Evolutionary conservation across 2,113 vertebrate genomes (phyloP), one percentile per base, ranked within the genome.

Genomic region (Nothobranchius furzeri): DNA sequence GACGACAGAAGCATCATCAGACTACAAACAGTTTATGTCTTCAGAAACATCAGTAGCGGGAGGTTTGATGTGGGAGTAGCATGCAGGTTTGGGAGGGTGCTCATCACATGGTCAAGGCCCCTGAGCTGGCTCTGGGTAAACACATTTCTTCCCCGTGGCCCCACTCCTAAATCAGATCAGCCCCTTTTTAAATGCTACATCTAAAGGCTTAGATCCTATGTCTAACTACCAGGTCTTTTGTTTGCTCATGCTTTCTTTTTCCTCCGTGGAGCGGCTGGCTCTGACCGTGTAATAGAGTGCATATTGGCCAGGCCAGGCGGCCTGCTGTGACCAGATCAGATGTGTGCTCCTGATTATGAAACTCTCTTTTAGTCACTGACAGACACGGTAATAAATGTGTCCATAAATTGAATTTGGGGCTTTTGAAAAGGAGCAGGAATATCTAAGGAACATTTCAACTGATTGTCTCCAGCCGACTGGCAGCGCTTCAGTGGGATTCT

Each of bases 341-440:
- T 88, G 93, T 95, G 95, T 95, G 93, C 94, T 95, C 93, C 94
- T 94, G 95, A 97, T 97, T 97, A 96, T 94, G 95, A 89, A 95
- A 89, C 87, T 88, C 86, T 93, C 94, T 88, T 96, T 95, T 90
- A 95, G 94, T 95, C 95, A 94, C 95, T 95, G 95, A 97, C 95
- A 96, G 95, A 96, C 95, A 95, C 92, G 94, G 95, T 95, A 96
- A 98, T 98, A 97, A 96, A 96, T 96, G 96, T 95, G 95, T 95
- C 96, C 94, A 96, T 96, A 98, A 98, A 98, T 97, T 97, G 95
- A 98, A 96, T 98, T 96, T 96, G 94, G 94, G 93, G 94, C 93
- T 89, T 92, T 92, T 95, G 93, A 94, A 96, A 90, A 94, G 94
- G 93, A 95, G 94, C 94, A 89, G 94, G 95, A 96, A 96, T 96